These are phyloP conservation scores for Hippocampus mohnikei DNA, from an alignment of 2,113 vertebrate species.

Conservation along the genomic window DNA sequence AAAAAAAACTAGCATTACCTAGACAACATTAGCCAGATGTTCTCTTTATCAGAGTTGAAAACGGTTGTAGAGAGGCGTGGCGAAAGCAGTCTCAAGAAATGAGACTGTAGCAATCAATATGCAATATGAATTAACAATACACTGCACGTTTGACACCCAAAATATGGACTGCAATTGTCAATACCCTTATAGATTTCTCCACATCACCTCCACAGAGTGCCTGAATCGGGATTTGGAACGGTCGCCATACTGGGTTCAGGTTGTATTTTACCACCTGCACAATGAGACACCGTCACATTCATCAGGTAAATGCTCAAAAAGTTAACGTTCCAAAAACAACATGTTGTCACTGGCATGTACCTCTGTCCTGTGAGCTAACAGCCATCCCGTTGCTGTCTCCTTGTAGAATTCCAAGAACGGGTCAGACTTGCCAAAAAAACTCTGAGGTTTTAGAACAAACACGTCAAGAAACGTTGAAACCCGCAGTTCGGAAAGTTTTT, in stretches of 20 bases:
- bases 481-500: neutral
- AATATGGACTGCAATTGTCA: neutral
- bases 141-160: neutral
- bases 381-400: slow-evolving; percentile 86
- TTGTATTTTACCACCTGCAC: slow-evolving; percentile 91
- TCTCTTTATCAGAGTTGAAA: no score
- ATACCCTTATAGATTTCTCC: slow-evolving; percentile 88
- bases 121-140: no score
- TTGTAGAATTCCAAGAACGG: slow-evolving; percentile 95
- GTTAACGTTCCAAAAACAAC: neutral
- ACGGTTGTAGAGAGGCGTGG: no score
- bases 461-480: neutral
- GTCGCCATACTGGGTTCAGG: slow-evolving; percentile 88
- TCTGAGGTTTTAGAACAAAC: slow-evolving; percentile 64
- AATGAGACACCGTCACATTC: neutral
- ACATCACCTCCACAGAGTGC: slow-evolving; percentile 89
- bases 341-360: slow-evolving; percentile 52
- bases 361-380: slow-evolving; percentile 95
- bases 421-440: slow-evolving; percentile 96
- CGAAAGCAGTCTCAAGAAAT: no score
- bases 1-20: neutral
- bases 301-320: neutral
- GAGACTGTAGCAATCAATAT: no score
- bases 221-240: slow-evolving; percentile 87
- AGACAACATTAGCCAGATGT: no score